phyloP scores from a whole-genome alignment of 2,113 vertebrate species.

The Paracanthobrama guichenoti region DNA sequence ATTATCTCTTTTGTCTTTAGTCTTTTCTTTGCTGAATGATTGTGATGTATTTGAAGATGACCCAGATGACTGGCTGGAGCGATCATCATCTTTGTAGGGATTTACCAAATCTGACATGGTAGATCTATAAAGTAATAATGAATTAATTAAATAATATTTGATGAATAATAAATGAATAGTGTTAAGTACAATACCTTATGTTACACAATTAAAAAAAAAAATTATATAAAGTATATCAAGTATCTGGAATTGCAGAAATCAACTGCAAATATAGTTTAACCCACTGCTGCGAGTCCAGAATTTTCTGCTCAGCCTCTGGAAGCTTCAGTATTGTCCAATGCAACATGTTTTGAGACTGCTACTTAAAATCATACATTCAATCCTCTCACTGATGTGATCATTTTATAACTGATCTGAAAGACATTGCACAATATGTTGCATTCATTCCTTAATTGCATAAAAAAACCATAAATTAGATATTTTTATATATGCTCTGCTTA shows the following conservation, averaged over 20 bases:
- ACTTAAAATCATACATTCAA: not conserved
- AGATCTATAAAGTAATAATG: not conserved
- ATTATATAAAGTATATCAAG: too few relatives aligned
- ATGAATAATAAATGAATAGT: not conserved
- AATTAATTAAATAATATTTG: not conserved
- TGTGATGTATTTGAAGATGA: not conserved
- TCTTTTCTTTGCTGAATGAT: not conserved
- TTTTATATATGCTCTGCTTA: not conserved
- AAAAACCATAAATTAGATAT: not conserved
- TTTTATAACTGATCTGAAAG: not conserved
- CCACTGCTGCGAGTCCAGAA: not conserved
- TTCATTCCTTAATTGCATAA: not conserved
- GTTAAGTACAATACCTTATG: not conserved
- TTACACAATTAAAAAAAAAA: not conserved
- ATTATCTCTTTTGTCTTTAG: not conserved
- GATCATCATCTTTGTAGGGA: not conserved
- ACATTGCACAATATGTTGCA: not conserved
- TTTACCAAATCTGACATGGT: not conserved
- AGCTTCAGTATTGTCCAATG: constrained; percentile 1
- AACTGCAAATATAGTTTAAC: not conserved
- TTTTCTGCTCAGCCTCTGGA: not conserved
- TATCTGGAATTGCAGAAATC: too few relatives aligned
- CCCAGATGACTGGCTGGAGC: not conserved
- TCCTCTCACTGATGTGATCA: not conserved
- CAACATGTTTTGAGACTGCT: not conserved